Conservation (phyloP, 2,888 invertebrate species). For the Salpingus planirostris region DNA sequence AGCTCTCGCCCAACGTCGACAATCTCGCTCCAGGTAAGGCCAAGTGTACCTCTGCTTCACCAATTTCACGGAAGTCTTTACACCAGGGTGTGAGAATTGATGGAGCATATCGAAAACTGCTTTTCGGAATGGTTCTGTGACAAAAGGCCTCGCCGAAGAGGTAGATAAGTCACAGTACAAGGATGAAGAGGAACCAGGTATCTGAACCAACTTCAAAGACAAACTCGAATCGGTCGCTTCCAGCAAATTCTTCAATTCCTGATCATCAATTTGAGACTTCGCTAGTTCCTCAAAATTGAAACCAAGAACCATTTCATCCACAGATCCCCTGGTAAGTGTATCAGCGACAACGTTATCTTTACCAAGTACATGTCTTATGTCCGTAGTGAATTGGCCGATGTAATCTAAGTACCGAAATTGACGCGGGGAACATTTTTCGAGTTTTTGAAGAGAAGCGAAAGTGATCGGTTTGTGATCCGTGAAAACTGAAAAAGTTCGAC, state of each 20-base stretch:
- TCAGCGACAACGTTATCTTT: not conserved
- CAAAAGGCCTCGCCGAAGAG: not conserved
- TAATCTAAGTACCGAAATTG: not conserved
- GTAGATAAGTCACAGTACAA: not conserved
- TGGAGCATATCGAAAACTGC: not conserved
- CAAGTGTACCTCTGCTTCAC: too few relatives aligned
- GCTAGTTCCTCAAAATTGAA: not conserved
- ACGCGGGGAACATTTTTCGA: not conserved
- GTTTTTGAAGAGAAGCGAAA: not conserved
- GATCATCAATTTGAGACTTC: not conserved
- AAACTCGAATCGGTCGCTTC: too few relatives aligned
- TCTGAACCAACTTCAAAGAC: not conserved
- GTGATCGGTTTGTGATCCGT: not conserved
- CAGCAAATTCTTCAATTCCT: not conserved
- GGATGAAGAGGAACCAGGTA: not conserved
- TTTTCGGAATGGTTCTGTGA: not conserved
- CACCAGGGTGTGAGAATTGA: not conserved
- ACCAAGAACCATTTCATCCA: not conserved
- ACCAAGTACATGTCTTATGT: not conserved
- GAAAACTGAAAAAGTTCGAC: too few relatives aligned
- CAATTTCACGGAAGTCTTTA: too few relatives aligned
- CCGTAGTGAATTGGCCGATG: not conserved
- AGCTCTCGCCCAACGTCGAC: too few relatives aligned
- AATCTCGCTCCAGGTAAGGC: too few relatives aligned
- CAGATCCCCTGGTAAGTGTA: not conserved